phyloP scores from a whole-genome alignment of 2,888 invertebrate genomes.

The Agonopterix alstromeriana region DNA sequence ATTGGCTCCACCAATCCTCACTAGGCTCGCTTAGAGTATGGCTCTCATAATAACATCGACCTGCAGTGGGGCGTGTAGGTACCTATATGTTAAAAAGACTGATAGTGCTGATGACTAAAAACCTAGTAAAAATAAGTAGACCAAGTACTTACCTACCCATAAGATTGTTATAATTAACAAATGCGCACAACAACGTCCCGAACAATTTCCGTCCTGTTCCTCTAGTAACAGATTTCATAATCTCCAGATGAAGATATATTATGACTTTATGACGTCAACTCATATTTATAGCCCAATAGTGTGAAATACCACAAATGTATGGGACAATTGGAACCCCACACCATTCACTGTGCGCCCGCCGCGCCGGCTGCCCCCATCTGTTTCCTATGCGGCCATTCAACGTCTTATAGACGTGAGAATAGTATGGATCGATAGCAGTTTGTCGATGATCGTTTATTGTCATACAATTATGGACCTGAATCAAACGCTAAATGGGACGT shows the following conservation, averaged over 20 bases:
- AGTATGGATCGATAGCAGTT: constrained; percentile 26
- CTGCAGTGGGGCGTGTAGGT: too few species aligned
- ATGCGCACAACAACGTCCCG: neutral
- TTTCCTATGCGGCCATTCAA: constrained; percentile 43
- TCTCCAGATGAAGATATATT: constrained; percentile 14
- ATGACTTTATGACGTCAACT: constrained; percentile 14
- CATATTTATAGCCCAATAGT: constrained; percentile 29
- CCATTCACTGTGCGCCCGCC: constrained; percentile 13
- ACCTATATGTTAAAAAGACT: too few species aligned
- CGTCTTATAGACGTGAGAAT: constrained; percentile 33
- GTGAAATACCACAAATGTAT: constrained; percentile 48
- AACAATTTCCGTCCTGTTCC: constrained; percentile 6
- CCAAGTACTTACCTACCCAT: too few species aligned
- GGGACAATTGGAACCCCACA: constrained; percentile 49
- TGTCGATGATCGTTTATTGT: too few species aligned
- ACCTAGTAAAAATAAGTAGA: too few species aligned
- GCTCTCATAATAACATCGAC: too few species aligned
- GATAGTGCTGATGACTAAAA: too few species aligned
- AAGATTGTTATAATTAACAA: neutral
- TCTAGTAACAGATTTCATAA: constrained; percentile 5
- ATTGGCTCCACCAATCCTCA: too few species aligned
- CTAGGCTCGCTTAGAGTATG: too few species aligned
- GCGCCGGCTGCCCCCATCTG: constrained; percentile 49
- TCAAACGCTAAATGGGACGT: too few species aligned
- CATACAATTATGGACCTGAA: too few species aligned